phyloP scores from a whole-genome alignment of 2,888 invertebrate species.

The Dermolepida albohirtum region DNA sequence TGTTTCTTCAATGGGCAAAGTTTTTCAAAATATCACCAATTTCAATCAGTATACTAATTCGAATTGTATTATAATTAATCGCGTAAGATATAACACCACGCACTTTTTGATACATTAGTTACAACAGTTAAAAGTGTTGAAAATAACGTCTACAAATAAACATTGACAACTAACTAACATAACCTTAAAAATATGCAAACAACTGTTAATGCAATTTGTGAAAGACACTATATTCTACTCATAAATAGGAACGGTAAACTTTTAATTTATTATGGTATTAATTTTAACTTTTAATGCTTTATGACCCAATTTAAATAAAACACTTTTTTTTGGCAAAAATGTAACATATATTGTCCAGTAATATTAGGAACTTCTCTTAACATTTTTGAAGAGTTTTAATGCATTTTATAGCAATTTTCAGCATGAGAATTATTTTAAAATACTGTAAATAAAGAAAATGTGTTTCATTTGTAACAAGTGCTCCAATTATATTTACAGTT shows the following conservation, averaged over 20 bases:
- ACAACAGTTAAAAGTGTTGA: too few relatives aligned
- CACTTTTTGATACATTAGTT: slow-evolving; percentile 11
- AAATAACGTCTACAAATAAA: slow-evolving; percentile 7
- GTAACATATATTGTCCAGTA: too few relatives aligned
- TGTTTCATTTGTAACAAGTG: slow-evolving; percentile 29
- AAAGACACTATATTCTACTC: not conserved
- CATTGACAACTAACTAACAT: not conserved
- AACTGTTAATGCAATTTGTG: not conserved
- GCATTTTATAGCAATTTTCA: too few relatives aligned
- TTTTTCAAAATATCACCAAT: slow-evolving; percentile 40
- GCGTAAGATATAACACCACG: not conserved
- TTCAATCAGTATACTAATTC: slow-evolving; percentile 36
- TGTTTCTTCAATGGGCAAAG: not conserved
- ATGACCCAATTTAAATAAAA: too few relatives aligned
- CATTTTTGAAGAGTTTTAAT: too few relatives aligned
- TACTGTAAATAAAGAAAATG: slow-evolving; percentile 26
- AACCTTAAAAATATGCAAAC: too few relatives aligned
- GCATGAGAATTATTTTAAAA: not conserved
- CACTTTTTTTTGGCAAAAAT: too few relatives aligned
- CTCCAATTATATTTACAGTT: slow-evolving; percentile 1
- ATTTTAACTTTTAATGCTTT: too few relatives aligned
- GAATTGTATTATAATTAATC: slow-evolving; percentile 4
- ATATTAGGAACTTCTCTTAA: too few relatives aligned
- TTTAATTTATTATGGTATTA: too few relatives aligned
- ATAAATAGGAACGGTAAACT: too few relatives aligned